Conservation (phyloP, 1,140 invertebrate genomes). For the Pseudoatta argentina region DNA sequence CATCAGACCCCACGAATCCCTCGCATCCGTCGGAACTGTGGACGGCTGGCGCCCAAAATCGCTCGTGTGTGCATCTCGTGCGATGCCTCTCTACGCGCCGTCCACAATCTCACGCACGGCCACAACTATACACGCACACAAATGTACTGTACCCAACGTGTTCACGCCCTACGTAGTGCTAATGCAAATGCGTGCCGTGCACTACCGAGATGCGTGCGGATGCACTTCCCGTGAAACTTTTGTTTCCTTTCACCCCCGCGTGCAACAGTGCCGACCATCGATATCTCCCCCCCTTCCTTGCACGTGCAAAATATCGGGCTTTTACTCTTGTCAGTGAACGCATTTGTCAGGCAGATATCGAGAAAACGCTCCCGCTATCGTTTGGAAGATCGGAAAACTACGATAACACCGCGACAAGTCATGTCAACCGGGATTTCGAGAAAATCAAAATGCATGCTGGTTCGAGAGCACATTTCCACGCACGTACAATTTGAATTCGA, state of each 20-base stretch:
- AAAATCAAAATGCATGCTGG: neutral
- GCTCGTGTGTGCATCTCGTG: slow-evolving; percentile 49
- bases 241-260: slow-evolving; percentile 47
- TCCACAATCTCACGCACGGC: slow-evolving; percentile 26
- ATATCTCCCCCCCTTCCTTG: slow-evolving; percentile 66
- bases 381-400: slow-evolving; percentile 14
- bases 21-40: slow-evolving; percentile 80
- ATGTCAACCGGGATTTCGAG: neutral
- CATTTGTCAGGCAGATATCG: slow-evolving; percentile 20
- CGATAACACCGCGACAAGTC: neutral
- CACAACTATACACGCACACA: neutral
- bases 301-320: slow-evolving; percentile 61
- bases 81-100: neutral
- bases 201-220: slow-evolving; percentile 41
- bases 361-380: slow-evolving; percentile 14
- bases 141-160: slow-evolving; percentile 5
- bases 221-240: slow-evolving; percentile 70
- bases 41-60: slow-evolving; percentile 79
- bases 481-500: neutral
- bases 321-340: slow-evolving; percentile 9
- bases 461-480: neutral
- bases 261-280: slow-evolving; percentile 49
- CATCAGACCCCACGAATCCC: slow-evolving; percentile 63
- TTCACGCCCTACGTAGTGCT: slow-evolving; percentile 58
- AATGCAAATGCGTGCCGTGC: slow-evolving; percentile 45